phyloP scores from a whole-genome alignment of 2,888 invertebrate genomes.

The Adela reaumurella region DNA sequence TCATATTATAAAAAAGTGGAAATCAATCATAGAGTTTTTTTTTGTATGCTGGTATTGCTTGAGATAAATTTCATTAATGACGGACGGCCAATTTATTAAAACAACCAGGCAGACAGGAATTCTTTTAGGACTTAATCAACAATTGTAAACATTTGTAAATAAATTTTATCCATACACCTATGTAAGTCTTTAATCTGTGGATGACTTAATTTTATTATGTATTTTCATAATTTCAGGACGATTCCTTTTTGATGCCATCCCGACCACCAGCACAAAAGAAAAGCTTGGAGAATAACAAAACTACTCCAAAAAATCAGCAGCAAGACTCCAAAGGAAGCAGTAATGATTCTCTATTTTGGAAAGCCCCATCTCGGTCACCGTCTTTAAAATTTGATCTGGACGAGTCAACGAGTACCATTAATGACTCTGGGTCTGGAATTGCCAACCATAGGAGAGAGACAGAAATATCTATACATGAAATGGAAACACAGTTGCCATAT shows the following conservation, averaged over 20 bases:
- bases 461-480: slow-evolving; percentile 15
- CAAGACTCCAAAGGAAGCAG: slow-evolving; percentile 24
- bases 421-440: slow-evolving; percentile 19
- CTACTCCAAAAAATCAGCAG: slow-evolving; percentile 22
- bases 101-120: too few relatives aligned
- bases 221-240: slow-evolving; percentile 29
- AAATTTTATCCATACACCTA: too few relatives aligned
- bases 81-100: too few relatives aligned
- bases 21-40: too few relatives aligned
- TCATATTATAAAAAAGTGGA: too few relatives aligned
- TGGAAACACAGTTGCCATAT: slow-evolving; percentile 26
- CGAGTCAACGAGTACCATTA: slow-evolving; percentile 19
- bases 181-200: too few relatives aligned
- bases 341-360: slow-evolving; percentile 28
- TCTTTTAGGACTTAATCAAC: too few relatives aligned
- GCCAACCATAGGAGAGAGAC: slow-evolving; percentile 5
- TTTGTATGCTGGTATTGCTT: too few relatives aligned
- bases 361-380: slow-evolving; percentile 30
- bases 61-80: too few relatives aligned
- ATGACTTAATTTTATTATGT: too few relatives aligned
- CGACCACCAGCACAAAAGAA: slow-evolving; percentile 18
- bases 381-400: slow-evolving; percentile 23
- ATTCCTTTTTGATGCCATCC: slow-evolving; percentile 31
- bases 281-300: too few relatives aligned
- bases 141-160: too few relatives aligned